Evolutionary conservation across 2,888 invertebrate species (phyloP), one percentile per base, ranked within the genome.

Genomic region (Eilema depressum): DNA sequence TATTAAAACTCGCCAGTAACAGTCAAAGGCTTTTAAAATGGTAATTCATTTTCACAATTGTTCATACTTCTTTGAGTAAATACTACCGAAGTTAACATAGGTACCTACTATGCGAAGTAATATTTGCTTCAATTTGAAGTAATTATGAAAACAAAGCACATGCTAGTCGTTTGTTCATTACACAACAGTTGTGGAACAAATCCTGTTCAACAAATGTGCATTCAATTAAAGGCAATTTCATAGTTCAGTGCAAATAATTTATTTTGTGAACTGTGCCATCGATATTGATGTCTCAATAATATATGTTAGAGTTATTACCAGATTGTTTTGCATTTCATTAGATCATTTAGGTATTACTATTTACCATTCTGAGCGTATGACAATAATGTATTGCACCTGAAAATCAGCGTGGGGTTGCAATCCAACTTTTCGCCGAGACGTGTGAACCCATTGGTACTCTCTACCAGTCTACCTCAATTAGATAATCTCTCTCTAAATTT

Each of bases 221-320:
- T 53, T 53, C 20, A 53, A 53, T 53, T 53, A n/a, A 53, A n/a
- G 53, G 53, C 20, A 53, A n/a, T 53, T 53, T 53, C 53, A 53
- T 53, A 53, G 53, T n/a, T 53, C 53, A 53, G 53, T 53, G 47
- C 47, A 47, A 47, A 47, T 47, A 47, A 47, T 47, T 47, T 47
- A 47, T 20, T 47, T 47, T 47, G 20, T 20, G 12, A 41, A 47
- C 20, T 47, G 7, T 47, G 41, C 3, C 41, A 2, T 20, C 47
- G 47, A 47, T 47, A 7, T 47, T 20, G 20, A 47, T 47, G 17
- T 7, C 47, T 47, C 47, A 47, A 20, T 11, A 7, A 1, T 1
- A 8, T 17, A 41, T 41, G 17, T 47, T 17, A 10, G 14, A 17
- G 41, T 3, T 0, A 47, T 14, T 41, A 17, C 4, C 41, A 41